Evolutionary conservation across 2,797 vertebrate species (phyloP), one percentile per base, ranked within the genome.

Genomic region (Chaetodon trifasciatus): DNA sequence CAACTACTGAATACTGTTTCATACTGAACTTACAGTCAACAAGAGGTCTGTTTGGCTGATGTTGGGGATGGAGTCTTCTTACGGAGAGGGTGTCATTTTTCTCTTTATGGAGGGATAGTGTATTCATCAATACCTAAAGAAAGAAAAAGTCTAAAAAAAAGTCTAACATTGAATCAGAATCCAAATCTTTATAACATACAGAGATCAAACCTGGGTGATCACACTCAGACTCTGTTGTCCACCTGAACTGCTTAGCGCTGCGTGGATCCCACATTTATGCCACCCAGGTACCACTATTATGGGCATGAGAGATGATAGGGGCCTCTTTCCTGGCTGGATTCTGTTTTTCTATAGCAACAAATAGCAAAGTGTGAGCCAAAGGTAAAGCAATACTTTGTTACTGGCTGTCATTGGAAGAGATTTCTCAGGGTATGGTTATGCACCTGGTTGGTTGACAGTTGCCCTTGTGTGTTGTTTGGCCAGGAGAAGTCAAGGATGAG

Each of bases 401-500:
- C 10, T n/a, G 1, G 3, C 24, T 52, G 42, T 44, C 42, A 13
- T 44, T 9, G 42, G 21, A 10, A 12, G 11, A 24, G 1, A 53
- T 49, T 21, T 49, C 47, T 42, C 40, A 42, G 10, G 40, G 40
- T 12, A 32, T 32, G 28, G 28, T 49, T 19, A 28, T 40, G 9
- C 71, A 93, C 92, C 91, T 81, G 78, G 89, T 84, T 88, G 76
- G 8, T 84, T 81, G 42, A 93, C 86, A 70, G 88, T 79, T 70
- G 67, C 66, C 92, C 94, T 52, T 47, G 69, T 10, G 94, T 96
- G 90, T 91, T 93, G 62, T 95, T 96, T 55, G 93, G 92, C 96
- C 96, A 96, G 82, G 94, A 96, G 88, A 96, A 97, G 86, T 96
- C 95, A 69, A 97, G 88, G 86, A 97, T 95, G 81, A 97, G 95